Evolutionary conservation across 2,888 invertebrate species (phyloP).

Genomic region (Platerodrilus igneus): DNA sequence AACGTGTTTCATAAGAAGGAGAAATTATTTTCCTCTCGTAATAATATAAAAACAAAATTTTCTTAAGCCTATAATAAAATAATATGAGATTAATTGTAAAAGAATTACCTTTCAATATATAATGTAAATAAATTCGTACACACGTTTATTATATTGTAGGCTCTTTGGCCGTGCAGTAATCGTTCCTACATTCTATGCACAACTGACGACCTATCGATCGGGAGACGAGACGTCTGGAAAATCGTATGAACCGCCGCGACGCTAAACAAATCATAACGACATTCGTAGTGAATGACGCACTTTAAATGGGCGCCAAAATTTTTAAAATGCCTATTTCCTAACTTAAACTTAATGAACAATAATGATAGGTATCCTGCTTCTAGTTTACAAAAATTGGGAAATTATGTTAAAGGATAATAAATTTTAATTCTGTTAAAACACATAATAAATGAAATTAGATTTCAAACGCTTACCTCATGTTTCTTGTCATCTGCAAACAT

Average conservation of each 20-base stretch:
- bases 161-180: constrained; percentile 33
- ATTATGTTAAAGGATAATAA: constrained; percentile 11
- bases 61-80: too few species aligned
- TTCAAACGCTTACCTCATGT: constrained; percentile 42
- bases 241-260: constrained; percentile 17
- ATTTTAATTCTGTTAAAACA: not conserved
- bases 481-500: constrained; percentile 45
- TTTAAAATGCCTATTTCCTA: constrained; percentile 12
- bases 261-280: too few species aligned
- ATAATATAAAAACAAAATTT: too few species aligned
- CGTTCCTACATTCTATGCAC: constrained; percentile 43
- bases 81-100: too few species aligned
- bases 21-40: too few species aligned
- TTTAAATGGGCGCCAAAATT: constrained; percentile 32
- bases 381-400: too few species aligned
- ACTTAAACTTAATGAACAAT: constrained; percentile 5
- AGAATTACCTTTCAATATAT: too few species aligned
- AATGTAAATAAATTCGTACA: too few species aligned
- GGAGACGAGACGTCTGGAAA: constrained; percentile 12
- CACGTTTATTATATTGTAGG: too few species aligned
- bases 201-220: constrained; percentile 35
- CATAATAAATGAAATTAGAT: constrained; percentile 1
- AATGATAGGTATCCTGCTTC: too few species aligned
- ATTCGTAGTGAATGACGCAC: constrained; percentile 9
- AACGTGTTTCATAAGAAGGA: too few species aligned